phyloP scores from a whole-genome alignment of 2,888 invertebrate genomes.

The Macaria notata region DNA sequence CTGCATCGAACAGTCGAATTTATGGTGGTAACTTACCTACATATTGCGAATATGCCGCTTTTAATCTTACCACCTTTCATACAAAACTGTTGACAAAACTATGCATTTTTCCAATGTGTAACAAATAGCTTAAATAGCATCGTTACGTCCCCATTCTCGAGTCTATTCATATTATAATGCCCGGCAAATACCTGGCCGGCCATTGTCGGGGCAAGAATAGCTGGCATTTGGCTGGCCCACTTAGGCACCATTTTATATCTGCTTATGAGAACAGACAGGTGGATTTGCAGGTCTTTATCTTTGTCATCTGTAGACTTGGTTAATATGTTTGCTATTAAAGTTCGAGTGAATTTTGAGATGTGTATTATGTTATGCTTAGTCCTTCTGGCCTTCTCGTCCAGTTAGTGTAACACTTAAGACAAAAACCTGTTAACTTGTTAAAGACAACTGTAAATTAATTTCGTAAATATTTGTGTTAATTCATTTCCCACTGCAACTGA shows the following conservation, averaged over 20 bases:
- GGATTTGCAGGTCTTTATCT: background rate
- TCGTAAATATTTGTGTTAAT: too few species aligned
- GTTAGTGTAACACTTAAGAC: background rate
- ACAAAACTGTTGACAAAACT: background rate
- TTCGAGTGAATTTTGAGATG: background rate
- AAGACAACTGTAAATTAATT: too few species aligned
- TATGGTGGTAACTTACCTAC: too few species aligned
- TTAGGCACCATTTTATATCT: constrained; percentile 2
- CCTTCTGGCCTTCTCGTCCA: background rate
- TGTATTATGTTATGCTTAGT: background rate
- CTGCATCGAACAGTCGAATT: too few species aligned
- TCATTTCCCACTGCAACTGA: too few species aligned
- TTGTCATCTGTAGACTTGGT: background rate
- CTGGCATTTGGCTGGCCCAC: constrained; percentile 16
- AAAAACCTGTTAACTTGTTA: too few species aligned
- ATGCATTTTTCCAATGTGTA: background rate
- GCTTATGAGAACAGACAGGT: constrained; percentile 6
- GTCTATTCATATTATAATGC: constrained; percentile 10
- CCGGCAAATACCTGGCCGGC: constrained; percentile 1
- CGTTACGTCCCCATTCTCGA: constrained; percentile 3
- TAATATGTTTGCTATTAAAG: background rate
- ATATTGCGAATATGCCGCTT: too few species aligned
- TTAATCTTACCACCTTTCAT: background rate
- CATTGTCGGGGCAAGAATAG: constrained; percentile 17
- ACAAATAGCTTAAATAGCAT: background rate